phyloP scores from a whole-genome alignment of 1,140 invertebrate species.

The Eriosoma lanigerum region DNA sequence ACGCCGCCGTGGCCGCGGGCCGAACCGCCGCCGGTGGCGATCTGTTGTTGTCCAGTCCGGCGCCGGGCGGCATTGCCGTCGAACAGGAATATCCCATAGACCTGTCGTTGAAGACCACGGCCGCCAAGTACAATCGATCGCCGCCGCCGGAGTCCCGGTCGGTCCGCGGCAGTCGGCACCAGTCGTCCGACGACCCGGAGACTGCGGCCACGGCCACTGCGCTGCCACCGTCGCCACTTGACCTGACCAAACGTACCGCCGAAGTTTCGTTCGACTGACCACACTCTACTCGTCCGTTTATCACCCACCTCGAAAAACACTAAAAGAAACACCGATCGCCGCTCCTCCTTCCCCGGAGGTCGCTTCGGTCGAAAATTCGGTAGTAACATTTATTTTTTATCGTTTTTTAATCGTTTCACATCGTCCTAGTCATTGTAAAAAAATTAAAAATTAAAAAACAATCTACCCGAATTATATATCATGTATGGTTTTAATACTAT shows the following conservation, averaged over 20 bases:
- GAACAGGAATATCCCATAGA: slow-evolving; percentile 74
- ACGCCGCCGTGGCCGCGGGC: slow-evolving; percentile 56
- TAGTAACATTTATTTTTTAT: not conserved
- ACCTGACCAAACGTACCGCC: slow-evolving; percentile 53
- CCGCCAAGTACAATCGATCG: slow-evolving; percentile 38
- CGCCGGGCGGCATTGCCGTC: slow-evolving; percentile 65
- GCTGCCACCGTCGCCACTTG: slow-evolving; percentile 52
- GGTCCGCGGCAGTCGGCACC: not conserved
- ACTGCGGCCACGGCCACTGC: slow-evolving; percentile 52
- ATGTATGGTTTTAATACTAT: not conserved
- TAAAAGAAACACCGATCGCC: no score
- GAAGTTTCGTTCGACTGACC: slow-evolving; percentile 34
- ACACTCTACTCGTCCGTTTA: not conserved
- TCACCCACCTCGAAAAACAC: no score
- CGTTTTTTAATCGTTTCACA: not conserved
- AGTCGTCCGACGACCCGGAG: slow-evolving; percentile 21
- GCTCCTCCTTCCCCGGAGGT: no score
- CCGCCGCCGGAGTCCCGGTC: slow-evolving; percentile 42
- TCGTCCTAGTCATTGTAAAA: slow-evolving; percentile 41
- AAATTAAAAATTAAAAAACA: slow-evolving; percentile 1
- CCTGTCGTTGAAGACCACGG: slow-evolving; percentile 60
- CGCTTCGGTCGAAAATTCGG: not conserved
- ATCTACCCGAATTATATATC: not conserved
- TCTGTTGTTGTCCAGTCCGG: slow-evolving; percentile 64
- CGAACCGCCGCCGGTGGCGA: slow-evolving; percentile 65